phyloP scores from a whole-genome alignment of 2,113 vertebrate genomes.

The Hippocampus mohnikei region DNA sequence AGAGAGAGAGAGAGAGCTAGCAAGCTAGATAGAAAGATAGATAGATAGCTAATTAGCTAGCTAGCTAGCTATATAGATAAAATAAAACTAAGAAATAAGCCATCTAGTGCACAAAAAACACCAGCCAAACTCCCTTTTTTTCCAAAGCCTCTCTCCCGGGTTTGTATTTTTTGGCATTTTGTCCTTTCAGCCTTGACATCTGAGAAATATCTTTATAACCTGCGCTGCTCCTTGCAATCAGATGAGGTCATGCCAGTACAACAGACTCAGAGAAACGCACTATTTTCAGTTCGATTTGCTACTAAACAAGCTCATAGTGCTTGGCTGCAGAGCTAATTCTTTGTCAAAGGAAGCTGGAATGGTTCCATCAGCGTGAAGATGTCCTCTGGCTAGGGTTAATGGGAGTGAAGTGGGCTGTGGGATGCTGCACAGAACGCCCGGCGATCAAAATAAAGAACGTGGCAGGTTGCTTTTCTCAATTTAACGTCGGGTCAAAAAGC shows the following conservation, averaged over 20 bases:
- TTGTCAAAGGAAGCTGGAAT: slow-evolving; percentile 69
- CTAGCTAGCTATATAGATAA: no score
- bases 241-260: slow-evolving; percentile 61
- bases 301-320: slow-evolving; percentile 64
- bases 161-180: slow-evolving; percentile 31
- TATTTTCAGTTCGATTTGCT: slow-evolving; percentile 58
- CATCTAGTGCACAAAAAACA: slow-evolving; percentile 18
- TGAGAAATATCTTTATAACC: slow-evolving; percentile 56
- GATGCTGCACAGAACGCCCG: slow-evolving; percentile 42
- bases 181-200: slow-evolving; percentile 37
- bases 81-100: background rate
- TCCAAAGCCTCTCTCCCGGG: slow-evolving; percentile 18
- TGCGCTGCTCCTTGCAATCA: slow-evolving; percentile 50
- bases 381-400: slow-evolving; percentile 72
- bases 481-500: slow-evolving; percentile 67
- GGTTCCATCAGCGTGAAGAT: slow-evolving; percentile 69
- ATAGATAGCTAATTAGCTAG: no score
- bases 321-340: slow-evolving; percentile 62
- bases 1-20: no score
- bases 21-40: no score
- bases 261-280: slow-evolving; percentile 49
- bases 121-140: slow-evolving; percentile 17
- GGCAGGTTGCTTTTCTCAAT: slow-evolving; percentile 63
- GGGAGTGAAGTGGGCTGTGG: slow-evolving; percentile 63
- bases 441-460: slow-evolving; percentile 63